phyloP scores from a whole-genome alignment of 2,113 vertebrate species.

The Atherinomorus stipes region DNA sequence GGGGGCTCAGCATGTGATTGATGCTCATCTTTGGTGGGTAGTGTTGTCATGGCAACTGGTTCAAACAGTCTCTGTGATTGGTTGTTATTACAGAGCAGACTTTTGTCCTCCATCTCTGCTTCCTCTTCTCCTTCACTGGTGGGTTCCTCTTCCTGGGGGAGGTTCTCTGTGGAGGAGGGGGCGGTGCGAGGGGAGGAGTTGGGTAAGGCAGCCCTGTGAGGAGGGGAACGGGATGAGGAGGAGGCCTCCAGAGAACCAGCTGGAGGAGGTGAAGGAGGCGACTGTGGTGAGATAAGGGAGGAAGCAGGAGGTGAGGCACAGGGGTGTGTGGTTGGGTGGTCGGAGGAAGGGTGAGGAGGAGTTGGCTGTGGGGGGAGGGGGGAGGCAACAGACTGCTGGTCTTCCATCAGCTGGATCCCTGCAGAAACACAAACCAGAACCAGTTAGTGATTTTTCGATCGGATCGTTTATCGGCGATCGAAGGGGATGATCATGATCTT shows the following conservation, averaged over 20 bases:
- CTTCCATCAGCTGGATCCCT: slow-evolving; percentile 38
- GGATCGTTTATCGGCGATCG: no score
- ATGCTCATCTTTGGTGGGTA: slow-evolving; percentile 48
- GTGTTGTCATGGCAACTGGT: background rate
- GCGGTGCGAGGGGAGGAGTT: background rate
- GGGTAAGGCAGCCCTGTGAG: slow-evolving; percentile 27
- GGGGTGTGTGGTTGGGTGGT: background rate
- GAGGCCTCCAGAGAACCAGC: slow-evolving; percentile 33
- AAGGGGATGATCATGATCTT: no score
- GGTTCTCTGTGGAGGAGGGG: background rate
- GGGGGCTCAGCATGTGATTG: slow-evolving; percentile 32
- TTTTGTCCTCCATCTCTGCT: background rate
- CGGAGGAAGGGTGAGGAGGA: slow-evolving; percentile 12
- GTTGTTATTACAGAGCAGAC: slow-evolving; percentile 1
- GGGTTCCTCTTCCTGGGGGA: background rate
- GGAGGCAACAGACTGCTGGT: background rate
- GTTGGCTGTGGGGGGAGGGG: background rate
- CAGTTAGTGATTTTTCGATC: no score
- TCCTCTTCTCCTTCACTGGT: background rate
- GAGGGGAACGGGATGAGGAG: background rate
- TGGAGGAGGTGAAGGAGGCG: background rate
- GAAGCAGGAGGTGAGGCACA: no score
- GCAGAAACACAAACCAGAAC: slow-evolving; percentile 13
- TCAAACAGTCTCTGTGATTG: slow-evolving; percentile 41
- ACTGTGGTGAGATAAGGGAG: background rate